Evolutionary conservation across 2,888 invertebrate genomes (phyloP), one percentile per base, ranked within the genome.

Genomic region (Nasonovia ribisnigri): DNA sequence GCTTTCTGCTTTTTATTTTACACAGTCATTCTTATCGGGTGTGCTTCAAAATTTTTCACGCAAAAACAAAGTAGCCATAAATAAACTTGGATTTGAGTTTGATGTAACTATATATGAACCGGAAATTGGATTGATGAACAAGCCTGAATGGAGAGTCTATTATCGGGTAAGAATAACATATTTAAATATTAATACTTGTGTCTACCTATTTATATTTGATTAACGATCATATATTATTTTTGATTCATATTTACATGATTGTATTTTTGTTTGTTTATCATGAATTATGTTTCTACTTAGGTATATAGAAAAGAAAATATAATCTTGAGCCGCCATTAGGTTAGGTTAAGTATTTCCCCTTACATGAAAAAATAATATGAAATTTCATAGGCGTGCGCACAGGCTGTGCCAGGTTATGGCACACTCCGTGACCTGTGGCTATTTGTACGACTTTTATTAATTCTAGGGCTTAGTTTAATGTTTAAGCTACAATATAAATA

Each of bases 1-100:
- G 99, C 96, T 99, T 88, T 98, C 99, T 0, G 99, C 99, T 0
- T 98, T 99, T 96, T 99, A 98, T 96, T 99, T 99, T 96, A 98
- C 99, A 0, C 99, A 99, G 95, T 99, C 99, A 0, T 99, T 99
- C 96, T 96, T 99, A 93, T 98, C 99, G 0, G 99, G 98, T 11
- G 98, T 98, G 10, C 96, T 98, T 95, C 99, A 99, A 96, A 99
- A 99, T 96, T 98, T 97, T 96, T 98, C 99, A 0, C 96, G 98
- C 16, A 97, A 97, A 95, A 97, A 97, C 96, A 97, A 96, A 94
- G 97, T 98, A 94, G 98, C 98, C 77, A 99, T 99, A 93, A 98
- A 99, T 96, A 97, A 97, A 95, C 96, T 97, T 92, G 97, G 97
- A 94, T 97, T 98, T 95, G 97, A 97, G 95, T 98, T 97, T 96